A percentile compares a stretch with the other conserved stretches of the same genome.
These are phyloP conservation scores for Ptilonorhynchus violaceus DNA, from an alignment of 2,113 vertebrate species.

Conservation along the genomic window DNA sequence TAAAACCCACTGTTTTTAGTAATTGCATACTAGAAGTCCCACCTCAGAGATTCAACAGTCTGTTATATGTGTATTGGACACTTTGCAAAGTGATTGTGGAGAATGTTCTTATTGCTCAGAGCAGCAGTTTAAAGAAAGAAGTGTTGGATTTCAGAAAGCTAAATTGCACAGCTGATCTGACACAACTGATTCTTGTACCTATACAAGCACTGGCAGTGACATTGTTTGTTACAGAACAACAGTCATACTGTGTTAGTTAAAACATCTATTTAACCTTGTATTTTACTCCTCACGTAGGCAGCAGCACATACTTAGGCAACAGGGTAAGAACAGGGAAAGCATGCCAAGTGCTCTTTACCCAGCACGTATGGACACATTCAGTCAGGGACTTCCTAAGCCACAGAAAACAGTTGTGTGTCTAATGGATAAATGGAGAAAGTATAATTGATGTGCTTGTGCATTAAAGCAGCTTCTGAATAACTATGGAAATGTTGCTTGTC, in stretches of 20 bases:
- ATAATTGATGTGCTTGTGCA: accelerated
- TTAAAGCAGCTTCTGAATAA: background rate
- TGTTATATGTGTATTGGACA: background rate
- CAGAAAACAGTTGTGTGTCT: background rate
- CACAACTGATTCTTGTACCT: background rate
- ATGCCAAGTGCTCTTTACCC: background rate
- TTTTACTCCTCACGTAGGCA: background rate
- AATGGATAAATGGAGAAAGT: background rate
- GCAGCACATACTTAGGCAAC: background rate
- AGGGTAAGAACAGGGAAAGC: background rate
- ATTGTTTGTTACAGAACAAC: background rate
- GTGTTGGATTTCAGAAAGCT: background rate
- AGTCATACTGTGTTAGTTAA: background rate
- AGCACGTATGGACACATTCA: background rate
- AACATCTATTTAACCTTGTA: background rate
- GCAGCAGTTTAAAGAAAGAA: background rate
- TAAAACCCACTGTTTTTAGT: background rate
- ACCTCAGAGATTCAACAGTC: background rate
- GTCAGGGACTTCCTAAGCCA: background rate
- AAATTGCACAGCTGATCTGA: background rate
- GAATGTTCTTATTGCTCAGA: background rate
- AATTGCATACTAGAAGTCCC: background rate
- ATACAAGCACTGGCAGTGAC: background rate
- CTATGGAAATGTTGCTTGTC: background rate
- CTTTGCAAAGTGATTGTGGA: background rate